A percentile compares a stretch with the other conserved stretches of the same genome.
These are phyloP conservation scores for Coregonus ussuriensis DNA, from an alignment of 2,797 vertebrate species.

Conservation along the genomic window DNA sequence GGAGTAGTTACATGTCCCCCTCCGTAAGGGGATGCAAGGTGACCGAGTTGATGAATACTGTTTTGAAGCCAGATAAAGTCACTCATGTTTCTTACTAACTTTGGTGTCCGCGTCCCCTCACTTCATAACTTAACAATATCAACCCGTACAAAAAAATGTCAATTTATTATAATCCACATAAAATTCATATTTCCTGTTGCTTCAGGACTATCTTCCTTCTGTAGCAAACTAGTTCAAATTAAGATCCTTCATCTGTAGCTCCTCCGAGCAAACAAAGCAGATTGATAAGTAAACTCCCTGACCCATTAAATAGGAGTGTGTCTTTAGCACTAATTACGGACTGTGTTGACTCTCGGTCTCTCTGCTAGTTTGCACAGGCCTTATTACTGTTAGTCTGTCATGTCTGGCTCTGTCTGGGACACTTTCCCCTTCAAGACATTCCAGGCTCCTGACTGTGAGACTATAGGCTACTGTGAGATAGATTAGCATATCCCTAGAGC, in stretches of 20 bases:
- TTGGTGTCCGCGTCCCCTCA: neutral
- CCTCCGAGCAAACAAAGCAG: constrained; percentile 56
- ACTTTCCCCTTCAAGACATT: constrained; percentile 72
- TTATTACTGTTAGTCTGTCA: constrained; percentile 68
- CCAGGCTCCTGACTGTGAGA: constrained; percentile 49
- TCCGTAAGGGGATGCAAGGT: neutral
- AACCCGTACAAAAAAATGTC: too few species aligned
- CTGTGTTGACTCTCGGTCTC: constrained; percentile 33
- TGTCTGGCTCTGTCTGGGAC: constrained; percentile 68
- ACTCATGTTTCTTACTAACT: neutral
- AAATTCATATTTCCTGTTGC: too few species aligned
- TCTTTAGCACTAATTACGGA: constrained; percentile 53
- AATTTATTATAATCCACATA: too few species aligned
- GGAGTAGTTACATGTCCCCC: neutral
- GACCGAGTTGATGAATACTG: too few species aligned
- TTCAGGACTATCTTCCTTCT: too few species aligned
- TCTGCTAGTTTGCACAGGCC: constrained; percentile 56
- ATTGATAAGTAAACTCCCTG: constrained; percentile 55
- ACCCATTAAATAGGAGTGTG: constrained; percentile 43
- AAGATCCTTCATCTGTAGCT: constrained; percentile 21
- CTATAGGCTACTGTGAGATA: constrained; percentile 23
- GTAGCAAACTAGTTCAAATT: too few species aligned
- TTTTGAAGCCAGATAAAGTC: neutral
- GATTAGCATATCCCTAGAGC: constrained; percentile 79
- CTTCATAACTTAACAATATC: neutral